Base-by-base conservation (phyloP, 2,797 vertebrate genomes). In the Oreonectes daqikongensis region DNA sequence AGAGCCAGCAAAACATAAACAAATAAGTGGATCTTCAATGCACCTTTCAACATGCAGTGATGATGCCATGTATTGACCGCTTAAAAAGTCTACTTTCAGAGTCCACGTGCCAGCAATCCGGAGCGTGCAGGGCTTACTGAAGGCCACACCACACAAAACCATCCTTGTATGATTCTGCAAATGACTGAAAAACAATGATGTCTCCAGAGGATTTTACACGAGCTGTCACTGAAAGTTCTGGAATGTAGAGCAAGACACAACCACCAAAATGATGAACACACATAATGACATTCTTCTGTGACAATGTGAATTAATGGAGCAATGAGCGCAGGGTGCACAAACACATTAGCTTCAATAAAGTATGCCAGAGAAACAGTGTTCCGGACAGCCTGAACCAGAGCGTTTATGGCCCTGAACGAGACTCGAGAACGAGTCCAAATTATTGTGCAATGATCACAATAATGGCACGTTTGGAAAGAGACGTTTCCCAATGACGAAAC, bases 251-350 rank as follows among this genome's bases (percentile, higher is more conserved):
- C 22, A 67, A 32, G n/a, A 67, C n/a, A 44, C 73, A 14, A 63
- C 35, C 3, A 32, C 26, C 59, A 64, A 44, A 64, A 73, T 52
- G 35, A 40, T 74, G 46, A 74, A 40, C 32, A 74, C 2, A 32
- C 32, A 40, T 40, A 73, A 64, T 52, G 11, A 40, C 46, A 42
- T 40, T 64, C 46, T 52, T 73, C 60, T 64, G 60, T 73, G 32
- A 65, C 28, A 35, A 61, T 32, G 22, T 64, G 15, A 64, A 65
- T 60, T 60, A 63, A 72, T 52, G 15, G 50, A 73, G 46, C 70
- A 72, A 15, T 65, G 15, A 74, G 64, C 26, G 53, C 30, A 5
- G 24, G 10, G 18, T 22, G 12, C 64, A 53, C 59, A 77, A 59
- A 52, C 66, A 63, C 57, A 77, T 63, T 52, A 73, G 17, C 11